phyloP scores from a whole-genome alignment of 2,888 invertebrate species.

The Tachina lurida region DNA sequence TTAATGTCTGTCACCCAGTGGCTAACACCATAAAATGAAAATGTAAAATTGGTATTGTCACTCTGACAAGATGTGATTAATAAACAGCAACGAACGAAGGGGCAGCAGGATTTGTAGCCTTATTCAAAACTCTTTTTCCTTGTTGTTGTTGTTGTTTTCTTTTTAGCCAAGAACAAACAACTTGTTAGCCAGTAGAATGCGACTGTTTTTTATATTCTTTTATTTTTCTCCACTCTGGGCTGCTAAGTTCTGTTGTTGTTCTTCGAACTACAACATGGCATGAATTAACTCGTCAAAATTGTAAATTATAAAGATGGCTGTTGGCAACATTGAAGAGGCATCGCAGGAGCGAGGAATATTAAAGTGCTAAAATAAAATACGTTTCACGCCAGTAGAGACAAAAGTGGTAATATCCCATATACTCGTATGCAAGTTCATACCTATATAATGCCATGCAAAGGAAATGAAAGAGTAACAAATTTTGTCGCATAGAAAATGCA shows the following conservation, averaged over 20 bases:
- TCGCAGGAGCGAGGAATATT: constrained; percentile 42
- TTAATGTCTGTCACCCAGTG: constrained; percentile 82
- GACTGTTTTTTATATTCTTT: constrained; percentile 13
- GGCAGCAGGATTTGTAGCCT: constrained; percentile 14
- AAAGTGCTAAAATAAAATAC: constrained; percentile 69
- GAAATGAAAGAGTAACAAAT: constrained; percentile 24
- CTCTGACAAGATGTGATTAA: constrained; percentile 72
- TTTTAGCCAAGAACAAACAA: constrained; percentile 64
- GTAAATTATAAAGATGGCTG: constrained; percentile 69
- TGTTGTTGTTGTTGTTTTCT: neutral
- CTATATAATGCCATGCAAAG: constrained; percentile 44
- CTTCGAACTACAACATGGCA: constrained; percentile 57
- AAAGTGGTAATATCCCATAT: constrained; percentile 34
- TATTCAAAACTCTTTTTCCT: constrained; percentile 34
- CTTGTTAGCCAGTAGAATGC: constrained; percentile 68
- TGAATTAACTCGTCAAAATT: constrained; percentile 72
- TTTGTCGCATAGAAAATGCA: constrained; percentile 21
- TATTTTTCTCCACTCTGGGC: neutral
- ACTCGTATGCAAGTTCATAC: constrained; percentile 1
- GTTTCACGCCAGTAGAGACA: constrained; percentile 66
- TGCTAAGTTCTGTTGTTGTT: constrained; percentile 9
- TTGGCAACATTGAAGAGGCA: constrained; percentile 48
- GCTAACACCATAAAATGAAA: constrained; percentile 79
- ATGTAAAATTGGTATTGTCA: constrained; percentile 81
- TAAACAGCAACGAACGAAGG: constrained; percentile 54